Evolutionary conservation across 2,113 vertebrate genomes (phyloP).

Genomic region (Nothobranchius furzeri): DNA sequence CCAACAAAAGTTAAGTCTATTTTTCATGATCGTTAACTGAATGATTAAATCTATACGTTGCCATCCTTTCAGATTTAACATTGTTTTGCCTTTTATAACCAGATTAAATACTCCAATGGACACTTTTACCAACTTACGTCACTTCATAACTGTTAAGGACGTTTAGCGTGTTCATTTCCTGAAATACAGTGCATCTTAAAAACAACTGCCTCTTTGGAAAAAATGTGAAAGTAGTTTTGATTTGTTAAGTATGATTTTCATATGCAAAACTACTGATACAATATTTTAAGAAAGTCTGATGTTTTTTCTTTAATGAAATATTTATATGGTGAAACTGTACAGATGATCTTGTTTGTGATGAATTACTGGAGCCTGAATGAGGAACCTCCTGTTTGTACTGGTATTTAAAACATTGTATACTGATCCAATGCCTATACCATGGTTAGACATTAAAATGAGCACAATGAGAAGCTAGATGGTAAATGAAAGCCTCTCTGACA

Average conservation of each 20-base stretch:
- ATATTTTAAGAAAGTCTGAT: background rate
- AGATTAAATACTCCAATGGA: too few relatives aligned
- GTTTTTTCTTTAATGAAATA: background rate
- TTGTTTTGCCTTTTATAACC: too few relatives aligned
- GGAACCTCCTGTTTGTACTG: slow-evolving; percentile 43
- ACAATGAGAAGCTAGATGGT: slow-evolving; percentile 43
- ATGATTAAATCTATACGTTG: too few relatives aligned
- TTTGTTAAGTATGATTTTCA: background rate
- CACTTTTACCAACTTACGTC: too few relatives aligned
- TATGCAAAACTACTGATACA: background rate
- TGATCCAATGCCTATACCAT: slow-evolving; percentile 45
- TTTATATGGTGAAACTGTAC: slow-evolving; percentile 17
- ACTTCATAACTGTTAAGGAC: too few relatives aligned
- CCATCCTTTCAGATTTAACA: too few relatives aligned
- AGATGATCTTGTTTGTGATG: slow-evolving; percentile 21
- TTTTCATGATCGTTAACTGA: background rate
- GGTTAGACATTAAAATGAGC: slow-evolving; percentile 68
- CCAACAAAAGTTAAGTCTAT: too few relatives aligned
- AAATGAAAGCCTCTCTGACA: slow-evolving; percentile 28
- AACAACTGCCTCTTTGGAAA: slow-evolving; percentile 6
- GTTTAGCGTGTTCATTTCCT: too few relatives aligned
- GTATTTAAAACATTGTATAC: slow-evolving; percentile 24
- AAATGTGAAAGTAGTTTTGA: background rate
- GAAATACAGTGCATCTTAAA: too few relatives aligned
- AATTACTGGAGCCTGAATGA: slow-evolving; percentile 1